Conservation (phyloP, 53 echinoderm and acorn worm genomes). For the Holothuria scabra region DNA sequence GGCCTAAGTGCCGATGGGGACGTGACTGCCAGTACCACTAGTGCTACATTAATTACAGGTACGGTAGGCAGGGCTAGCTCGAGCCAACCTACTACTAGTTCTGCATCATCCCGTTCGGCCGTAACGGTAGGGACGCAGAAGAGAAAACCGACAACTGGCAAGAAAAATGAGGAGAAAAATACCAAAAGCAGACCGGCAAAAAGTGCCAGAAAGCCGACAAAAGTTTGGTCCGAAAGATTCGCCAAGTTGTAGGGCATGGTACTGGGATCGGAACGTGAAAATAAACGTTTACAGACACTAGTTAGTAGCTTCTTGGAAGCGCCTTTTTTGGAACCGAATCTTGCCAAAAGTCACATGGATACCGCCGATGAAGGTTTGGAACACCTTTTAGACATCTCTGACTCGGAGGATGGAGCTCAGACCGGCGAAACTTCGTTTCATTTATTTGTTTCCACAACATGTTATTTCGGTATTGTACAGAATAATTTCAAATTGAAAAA, state of each 20-base stretch:
- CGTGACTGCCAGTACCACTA: conserved; percentile 4
- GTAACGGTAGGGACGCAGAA: background rate
- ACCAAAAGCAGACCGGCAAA: too few relatives aligned
- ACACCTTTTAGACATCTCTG: conserved; percentile 22
- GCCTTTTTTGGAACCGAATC: background rate
- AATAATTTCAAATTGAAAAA: too few relatives aligned
- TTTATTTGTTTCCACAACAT: too few relatives aligned
- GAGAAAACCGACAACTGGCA: too few relatives aligned
- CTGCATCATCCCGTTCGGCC: background rate
- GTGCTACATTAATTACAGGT: background rate
- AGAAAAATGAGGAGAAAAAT: too few relatives aligned
- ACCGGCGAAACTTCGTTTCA: too few relatives aligned
- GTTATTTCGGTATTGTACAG: too few relatives aligned
- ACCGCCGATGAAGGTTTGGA: background rate
- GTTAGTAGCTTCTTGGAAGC: conserved; percentile 11
- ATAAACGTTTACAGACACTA: conserved; percentile 2
- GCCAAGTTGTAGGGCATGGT: background rate
- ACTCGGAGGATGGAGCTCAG: background rate
- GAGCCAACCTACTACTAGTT: background rate
- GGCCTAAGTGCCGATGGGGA: conserved; percentile 13
- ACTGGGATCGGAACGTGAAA: conserved; percentile 9
- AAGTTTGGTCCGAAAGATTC: too few relatives aligned
- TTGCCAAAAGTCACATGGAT: background rate
- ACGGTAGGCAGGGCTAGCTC: background rate
- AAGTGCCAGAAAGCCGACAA: too few relatives aligned